Evolutionary conservation across 1,140 invertebrate genomes (phyloP).

Genomic region (Bilobella aurantiaca): DNA sequence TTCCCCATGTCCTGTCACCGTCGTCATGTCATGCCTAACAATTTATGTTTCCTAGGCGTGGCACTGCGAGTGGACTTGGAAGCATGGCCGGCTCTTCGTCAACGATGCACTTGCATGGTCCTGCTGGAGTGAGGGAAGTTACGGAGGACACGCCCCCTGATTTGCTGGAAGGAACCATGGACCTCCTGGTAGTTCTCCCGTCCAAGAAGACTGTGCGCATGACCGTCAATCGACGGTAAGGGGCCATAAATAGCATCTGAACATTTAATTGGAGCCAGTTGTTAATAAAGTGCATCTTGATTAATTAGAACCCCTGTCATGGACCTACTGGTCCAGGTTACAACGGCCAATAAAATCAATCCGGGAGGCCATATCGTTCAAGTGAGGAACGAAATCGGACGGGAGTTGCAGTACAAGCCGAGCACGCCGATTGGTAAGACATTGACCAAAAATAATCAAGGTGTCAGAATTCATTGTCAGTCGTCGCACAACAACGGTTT

Average conservation of each 20-base stretch:
- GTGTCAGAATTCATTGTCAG: too few species aligned
- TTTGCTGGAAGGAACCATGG: constrained; percentile 63
- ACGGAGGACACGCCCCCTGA: constrained; percentile 64
- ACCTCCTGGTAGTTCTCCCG: constrained; percentile 57
- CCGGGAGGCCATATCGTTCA: constrained; percentile 62
- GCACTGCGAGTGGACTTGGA: not conserved
- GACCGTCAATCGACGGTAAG: constrained; percentile 59
- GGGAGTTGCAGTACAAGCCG: constrained; percentile 58
- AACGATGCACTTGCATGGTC: constrained; percentile 12
- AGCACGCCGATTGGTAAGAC: constrained; percentile 68
- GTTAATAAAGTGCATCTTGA: too few species aligned
- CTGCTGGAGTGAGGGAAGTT: constrained; percentile 39
- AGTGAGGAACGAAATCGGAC: constrained; percentile 51
- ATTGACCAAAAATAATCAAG: too few species aligned
- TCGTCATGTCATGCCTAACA: not conserved
- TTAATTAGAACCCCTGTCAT: constrained; percentile 66
- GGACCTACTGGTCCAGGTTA: constrained; percentile 66
- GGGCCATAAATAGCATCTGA: not conserved
- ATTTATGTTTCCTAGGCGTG: not conserved
- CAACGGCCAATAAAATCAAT: constrained; percentile 59
- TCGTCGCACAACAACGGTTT: too few species aligned
- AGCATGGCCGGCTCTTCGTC: not conserved
- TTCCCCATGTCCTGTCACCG: too few species aligned
- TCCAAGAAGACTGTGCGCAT: constrained; percentile 51
- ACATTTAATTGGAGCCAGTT: too few species aligned